Conservation (phyloP, 2,888 invertebrate species). For the Scaptomyza cyrtandrae region DNA sequence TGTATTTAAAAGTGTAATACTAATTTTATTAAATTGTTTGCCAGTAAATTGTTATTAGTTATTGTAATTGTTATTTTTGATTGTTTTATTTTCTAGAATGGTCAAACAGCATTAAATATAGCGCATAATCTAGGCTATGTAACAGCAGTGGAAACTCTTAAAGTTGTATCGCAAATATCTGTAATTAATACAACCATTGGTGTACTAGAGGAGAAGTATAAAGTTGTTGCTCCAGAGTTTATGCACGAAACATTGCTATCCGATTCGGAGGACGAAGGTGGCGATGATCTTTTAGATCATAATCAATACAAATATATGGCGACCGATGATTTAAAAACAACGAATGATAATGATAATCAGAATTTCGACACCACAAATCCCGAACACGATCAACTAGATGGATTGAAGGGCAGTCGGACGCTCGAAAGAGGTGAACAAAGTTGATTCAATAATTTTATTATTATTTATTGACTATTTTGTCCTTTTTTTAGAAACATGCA, state of each 20-base stretch:
- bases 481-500: conserved; percentile 24
- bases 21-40: background rate
- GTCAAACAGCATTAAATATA: conserved; percentile 98
- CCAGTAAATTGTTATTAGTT: background rate
- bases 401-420: conserved; percentile 23
- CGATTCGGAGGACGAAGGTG: conserved; percentile 99
- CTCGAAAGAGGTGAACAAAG: conserved; percentile 49
- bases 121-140: conserved; percentile 99
- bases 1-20: background rate
- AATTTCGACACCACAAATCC: conserved; percentile 88
- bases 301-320: conserved; percentile 92
- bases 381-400: conserved; percentile 85
- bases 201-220: conserved; percentile 94
- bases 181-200: conserved; percentile 86
- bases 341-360: conserved; percentile 88
- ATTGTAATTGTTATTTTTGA: background rate
- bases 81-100: conserved; percentile 87
- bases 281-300: conserved; percentile 87
- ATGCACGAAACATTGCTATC: conserved; percentile 99
- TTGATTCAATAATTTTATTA: background rate
- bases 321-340: conserved; percentile 91
- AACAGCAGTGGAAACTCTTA: conserved; percentile 97
- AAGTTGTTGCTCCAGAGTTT: conserved; percentile 98
- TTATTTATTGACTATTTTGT: no score
- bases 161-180: conserved; percentile 94